These are phyloP conservation scores for Melolontha melolontha DNA, from an alignment of 2,888 invertebrate genomes.

Conservation along the genomic window DNA sequence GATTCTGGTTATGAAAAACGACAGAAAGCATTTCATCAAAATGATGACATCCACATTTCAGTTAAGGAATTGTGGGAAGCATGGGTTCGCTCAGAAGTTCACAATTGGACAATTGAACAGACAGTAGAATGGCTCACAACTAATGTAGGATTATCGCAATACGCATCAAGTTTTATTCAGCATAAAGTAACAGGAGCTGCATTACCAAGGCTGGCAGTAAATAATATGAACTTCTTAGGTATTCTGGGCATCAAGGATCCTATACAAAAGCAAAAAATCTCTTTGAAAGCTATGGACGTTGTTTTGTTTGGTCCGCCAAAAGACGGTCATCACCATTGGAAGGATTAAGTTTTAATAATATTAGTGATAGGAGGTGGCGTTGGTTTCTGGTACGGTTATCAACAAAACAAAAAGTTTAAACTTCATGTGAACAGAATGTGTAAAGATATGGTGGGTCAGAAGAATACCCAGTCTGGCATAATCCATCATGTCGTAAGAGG, in stretches of 20 bases:
- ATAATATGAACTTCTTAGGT: conserved; percentile 76
- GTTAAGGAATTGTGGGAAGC: conserved; percentile 98
- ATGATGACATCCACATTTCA: conserved; percentile 97
- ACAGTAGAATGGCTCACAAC: conserved; percentile 95
- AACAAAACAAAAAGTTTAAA: conserved; percentile 90
- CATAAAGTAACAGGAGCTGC: conserved; percentile 92
- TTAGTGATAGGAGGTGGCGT: conserved; percentile 86
- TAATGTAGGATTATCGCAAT: conserved; percentile 95
- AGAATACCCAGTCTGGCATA: no score
- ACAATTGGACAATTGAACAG: conserved; percentile 98
- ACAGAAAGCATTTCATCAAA: conserved; percentile 94
- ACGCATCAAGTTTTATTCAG: conserved; percentile 85
- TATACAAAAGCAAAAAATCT: conserved; percentile 97
- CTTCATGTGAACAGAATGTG: conserved; percentile 91
- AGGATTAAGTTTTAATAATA: conserved; percentile 89
- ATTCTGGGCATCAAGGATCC: conserved; percentile 90
- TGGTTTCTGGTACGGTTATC: conserved; percentile 92
- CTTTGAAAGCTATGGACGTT: conserved; percentile 98
- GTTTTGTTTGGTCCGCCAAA: conserved; percentile 98
- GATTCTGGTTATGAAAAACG: conserved; percentile 93
- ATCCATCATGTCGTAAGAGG: no score
- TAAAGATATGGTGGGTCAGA: conserved; percentile 94
- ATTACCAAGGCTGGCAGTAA: conserved; percentile 86
- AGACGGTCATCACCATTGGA: conserved; percentile 72
- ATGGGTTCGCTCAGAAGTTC: conserved; percentile 95